Evolutionary conservation across 2,797 vertebrate genomes (phyloP), one percentile per base, ranked within the genome.

Genomic region (Novumbra hubbsi): DNA sequence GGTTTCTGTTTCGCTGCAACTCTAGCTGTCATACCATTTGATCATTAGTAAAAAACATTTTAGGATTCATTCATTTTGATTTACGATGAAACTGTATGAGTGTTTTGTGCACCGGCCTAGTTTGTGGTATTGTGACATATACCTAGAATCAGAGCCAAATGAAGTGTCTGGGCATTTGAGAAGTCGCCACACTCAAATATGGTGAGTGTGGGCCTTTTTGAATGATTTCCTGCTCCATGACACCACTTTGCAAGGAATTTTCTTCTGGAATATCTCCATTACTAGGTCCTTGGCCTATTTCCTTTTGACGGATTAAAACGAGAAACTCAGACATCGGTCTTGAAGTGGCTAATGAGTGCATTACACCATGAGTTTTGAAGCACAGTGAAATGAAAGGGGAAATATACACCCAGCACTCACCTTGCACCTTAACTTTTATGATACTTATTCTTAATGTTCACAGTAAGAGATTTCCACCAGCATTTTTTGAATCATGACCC

Each of bases 281-380:
- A 70, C 68, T 45, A 66, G 34, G 72, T 49, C 41, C 68, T 38
- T 76, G 49, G 75, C 55, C 71, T 12, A 62, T 17, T 80, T 85
- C 21, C 81, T 79, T 80, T 83, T 86, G 87, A 88, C 84, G 77
- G 62, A 14, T 71, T 79, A 84, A 84, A 89, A 88, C 88, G 76
- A 86, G 69, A 69, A 78, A 71, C 79, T 81, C 48, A 70, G 68
- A 70, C 81, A 83, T 85, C 88, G 85, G 74, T 88, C 76, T 76
- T 9, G 78, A 77, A 75, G 71, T 70, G 79, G 83, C 82, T 74
- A 80, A 83, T 60, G 75, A 67, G 52, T 1, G 2, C 77, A 78
- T 68, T 85, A 64, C 28, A 19, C 87, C 84, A 86, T 74, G 83
- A 73, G 74, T 81, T 48, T 70, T 80, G 84, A 82, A 79, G 85